phyloP scores from a whole-genome alignment of 2,888 invertebrate genomes.

The Actias luna region DNA sequence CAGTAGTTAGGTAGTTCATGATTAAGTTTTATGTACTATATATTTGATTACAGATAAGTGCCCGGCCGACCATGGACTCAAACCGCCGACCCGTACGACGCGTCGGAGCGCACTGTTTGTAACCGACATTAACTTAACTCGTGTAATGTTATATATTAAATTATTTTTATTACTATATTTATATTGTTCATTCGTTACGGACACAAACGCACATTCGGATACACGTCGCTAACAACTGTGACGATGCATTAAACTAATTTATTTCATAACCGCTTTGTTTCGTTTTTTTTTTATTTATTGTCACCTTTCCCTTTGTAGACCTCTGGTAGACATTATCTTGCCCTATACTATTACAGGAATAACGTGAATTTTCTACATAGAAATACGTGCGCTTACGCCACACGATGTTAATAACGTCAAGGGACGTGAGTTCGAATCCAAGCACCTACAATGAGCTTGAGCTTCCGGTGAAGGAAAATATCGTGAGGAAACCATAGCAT shows the following conservation, averaged over 20 bases:
- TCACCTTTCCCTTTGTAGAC: conserved; percentile 6
- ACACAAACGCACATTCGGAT: conserved; percentile 60
- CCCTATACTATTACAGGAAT: no score
- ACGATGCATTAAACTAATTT: conserved; percentile 80
- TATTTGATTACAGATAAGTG: conserved; percentile 52
- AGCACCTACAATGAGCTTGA: no score
- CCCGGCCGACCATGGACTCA: conserved; percentile 52
- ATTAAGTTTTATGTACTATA: neutral
- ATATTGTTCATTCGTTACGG: conserved; percentile 76
- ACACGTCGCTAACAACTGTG: conserved; percentile 64
- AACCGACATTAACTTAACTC: conserved; percentile 79
- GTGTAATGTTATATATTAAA: conserved; percentile 59
- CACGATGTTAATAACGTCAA: no score
- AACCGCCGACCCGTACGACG: conserved; percentile 47
- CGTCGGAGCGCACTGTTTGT: conserved; percentile 68
- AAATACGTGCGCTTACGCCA: no score
- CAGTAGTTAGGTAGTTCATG: no score
- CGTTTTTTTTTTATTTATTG: conserved; percentile 43
- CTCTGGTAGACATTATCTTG: no score
- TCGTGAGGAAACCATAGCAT: no score
- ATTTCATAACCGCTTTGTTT: conserved; percentile 66
- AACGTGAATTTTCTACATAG: no score
- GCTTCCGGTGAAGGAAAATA: no score
- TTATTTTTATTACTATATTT: conserved; percentile 78
- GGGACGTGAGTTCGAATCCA: no score